phyloP scores from a whole-genome alignment of 1,140 invertebrate genomes.

The Drosophila seguyi region DNA sequence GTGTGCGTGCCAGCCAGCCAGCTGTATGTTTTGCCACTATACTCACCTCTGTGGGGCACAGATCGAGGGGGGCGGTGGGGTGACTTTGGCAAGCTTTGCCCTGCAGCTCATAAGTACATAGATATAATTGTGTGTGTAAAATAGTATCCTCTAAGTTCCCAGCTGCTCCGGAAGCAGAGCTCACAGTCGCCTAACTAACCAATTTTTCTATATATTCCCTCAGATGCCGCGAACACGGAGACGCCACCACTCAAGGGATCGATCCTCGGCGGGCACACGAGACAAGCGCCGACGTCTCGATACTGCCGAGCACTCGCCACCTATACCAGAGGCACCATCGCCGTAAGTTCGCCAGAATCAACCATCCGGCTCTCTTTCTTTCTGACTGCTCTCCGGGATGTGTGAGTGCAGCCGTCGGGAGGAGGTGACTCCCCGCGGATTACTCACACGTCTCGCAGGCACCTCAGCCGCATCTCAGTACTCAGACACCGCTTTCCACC shows the following conservation, averaged over 20 bases:
- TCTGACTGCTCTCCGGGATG: constrained; percentile 22
- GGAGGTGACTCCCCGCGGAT: constrained; percentile 16
- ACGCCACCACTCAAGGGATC: constrained; percentile 90
- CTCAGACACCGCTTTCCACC: constrained; percentile 24
- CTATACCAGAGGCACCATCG: constrained; percentile 72
- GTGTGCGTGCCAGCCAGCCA: constrained; percentile 28
- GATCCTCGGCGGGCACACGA: constrained; percentile 86
- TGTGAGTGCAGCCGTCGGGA: neutral
- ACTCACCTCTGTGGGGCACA: constrained; percentile 32
- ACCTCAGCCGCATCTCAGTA: constrained; percentile 23
- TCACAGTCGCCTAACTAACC: neutral
- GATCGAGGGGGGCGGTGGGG: constrained; percentile 3
- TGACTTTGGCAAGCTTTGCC: constrained; percentile 27
- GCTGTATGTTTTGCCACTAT: constrained; percentile 41
- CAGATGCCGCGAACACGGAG: constrained; percentile 92
- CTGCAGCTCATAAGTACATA: constrained; percentile 13
- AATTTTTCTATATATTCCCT: constrained; percentile 22
- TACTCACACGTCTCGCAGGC: constrained; percentile 21
- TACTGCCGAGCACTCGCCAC: constrained; percentile 79
- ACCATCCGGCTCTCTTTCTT: constrained; percentile 14
- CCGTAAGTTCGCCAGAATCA: constrained; percentile 67
- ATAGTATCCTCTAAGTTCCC: neutral
- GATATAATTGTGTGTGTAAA: constrained; percentile 13
- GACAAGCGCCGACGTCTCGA: constrained; percentile 87
- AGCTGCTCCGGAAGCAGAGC: neutral